phyloP scores from a whole-genome alignment of 2,113 vertebrate genomes.

The Falcunculus frontatus region DNA sequence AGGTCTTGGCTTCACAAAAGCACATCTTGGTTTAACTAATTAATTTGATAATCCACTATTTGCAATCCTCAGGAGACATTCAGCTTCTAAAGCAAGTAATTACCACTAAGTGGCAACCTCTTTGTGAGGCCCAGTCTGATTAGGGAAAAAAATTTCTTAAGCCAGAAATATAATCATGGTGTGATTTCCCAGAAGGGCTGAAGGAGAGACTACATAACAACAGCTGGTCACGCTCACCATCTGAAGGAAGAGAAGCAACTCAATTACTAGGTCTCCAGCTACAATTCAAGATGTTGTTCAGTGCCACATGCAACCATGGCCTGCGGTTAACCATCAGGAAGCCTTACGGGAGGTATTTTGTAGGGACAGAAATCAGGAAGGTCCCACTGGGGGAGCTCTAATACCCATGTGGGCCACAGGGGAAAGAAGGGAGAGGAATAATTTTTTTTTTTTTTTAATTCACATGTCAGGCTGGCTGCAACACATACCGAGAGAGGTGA shows the following conservation, averaged over 20 bases:
- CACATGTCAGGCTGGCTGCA: not conserved
- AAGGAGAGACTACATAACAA: constrained; percentile 9
- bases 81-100: constrained; percentile 52
- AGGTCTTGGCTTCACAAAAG: constrained; percentile 30
- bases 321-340: not conserved
- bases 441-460: not conserved
- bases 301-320: not conserved
- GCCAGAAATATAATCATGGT: constrained; percentile 41
- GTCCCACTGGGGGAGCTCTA: not conserved
- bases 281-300: not conserved
- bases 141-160: constrained; percentile 38
- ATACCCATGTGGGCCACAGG: not conserved
- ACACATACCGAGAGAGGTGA: not conserved
- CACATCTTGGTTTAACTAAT: constrained; percentile 62
- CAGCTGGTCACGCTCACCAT: constrained; percentile 21
- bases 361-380: not conserved
- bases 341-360: not conserved
- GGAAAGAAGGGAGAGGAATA: not conserved
- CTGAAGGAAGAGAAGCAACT: not conserved
- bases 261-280: not conserved
- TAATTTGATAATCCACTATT: constrained; percentile 64
- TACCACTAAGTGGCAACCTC: constrained; percentile 55
- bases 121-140: constrained; percentile 48
- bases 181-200: constrained; percentile 51
- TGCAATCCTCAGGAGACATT: constrained; percentile 35